Percentiles rank a stretch among this genome's conserved stretches.
phyloP scores from a whole-genome alignment of 2,888 invertebrate species.

The Macaria liturata region DNA sequence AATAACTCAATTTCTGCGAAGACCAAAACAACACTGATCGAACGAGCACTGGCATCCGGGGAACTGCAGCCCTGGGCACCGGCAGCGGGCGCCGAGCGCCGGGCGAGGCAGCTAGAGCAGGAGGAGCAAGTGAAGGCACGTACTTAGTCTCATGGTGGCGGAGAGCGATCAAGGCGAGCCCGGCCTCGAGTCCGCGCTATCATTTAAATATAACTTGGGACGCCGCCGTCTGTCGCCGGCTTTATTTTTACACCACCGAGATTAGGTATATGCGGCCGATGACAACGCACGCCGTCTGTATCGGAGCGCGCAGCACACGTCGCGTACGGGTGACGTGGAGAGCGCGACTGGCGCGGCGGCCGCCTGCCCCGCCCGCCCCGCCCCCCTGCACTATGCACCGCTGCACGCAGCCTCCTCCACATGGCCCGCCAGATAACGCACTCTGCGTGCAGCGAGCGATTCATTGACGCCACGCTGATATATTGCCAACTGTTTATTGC shows the following conservation, averaged over 20 bases:
- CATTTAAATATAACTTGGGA: slow-evolving; percentile 81
- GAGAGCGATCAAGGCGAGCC: slow-evolving; percentile 67
- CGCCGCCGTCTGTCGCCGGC: slow-evolving; percentile 77
- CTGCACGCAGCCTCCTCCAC: slow-evolving; percentile 60
- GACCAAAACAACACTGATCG: slow-evolving; percentile 5
- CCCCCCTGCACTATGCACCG: slow-evolving; percentile 68
- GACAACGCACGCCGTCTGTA: slow-evolving; percentile 62
- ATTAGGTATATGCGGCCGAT: slow-evolving; percentile 60
- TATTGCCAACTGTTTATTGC: slow-evolving; percentile 60
- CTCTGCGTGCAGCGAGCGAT: slow-evolving; percentile 53
- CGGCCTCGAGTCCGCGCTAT: slow-evolving; percentile 71
- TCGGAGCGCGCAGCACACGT: slow-evolving; percentile 44
- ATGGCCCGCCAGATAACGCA: slow-evolving; percentile 62
- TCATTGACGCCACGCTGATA: slow-evolving; percentile 69
- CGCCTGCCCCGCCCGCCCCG: slow-evolving; percentile 41
- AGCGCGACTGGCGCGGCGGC: slow-evolving; percentile 60
- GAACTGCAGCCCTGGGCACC: background rate
- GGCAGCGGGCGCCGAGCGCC: slow-evolving; percentile 30
- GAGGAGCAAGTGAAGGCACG: slow-evolving; percentile 59
- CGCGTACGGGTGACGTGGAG: slow-evolving; percentile 52
- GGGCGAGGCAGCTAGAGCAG: slow-evolving; percentile 42
- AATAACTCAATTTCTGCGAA: slow-evolving; percentile 23
- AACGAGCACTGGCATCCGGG: slow-evolving; percentile 33
- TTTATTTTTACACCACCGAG: slow-evolving; percentile 78
- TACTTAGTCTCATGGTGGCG: slow-evolving; percentile 76